These are phyloP conservation scores for Metalampra italica DNA, from an alignment of 2,888 invertebrate species.

Conservation along the genomic window DNA sequence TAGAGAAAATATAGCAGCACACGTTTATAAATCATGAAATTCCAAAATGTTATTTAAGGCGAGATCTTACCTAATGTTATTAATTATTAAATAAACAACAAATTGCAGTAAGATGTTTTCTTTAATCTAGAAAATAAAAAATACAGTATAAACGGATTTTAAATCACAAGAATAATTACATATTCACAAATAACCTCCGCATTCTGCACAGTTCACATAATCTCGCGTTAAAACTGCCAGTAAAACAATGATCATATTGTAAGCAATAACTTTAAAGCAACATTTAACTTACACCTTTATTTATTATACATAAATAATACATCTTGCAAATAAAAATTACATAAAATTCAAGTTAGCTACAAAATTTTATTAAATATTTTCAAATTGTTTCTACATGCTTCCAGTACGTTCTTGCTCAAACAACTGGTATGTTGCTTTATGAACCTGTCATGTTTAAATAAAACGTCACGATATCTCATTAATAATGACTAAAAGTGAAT, in stretches of 20 bases:
- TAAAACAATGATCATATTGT: constrained; percentile 67
- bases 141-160: constrained; percentile 77
- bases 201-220: constrained; percentile 59
- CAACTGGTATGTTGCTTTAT: constrained; percentile 30
- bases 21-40: no score
- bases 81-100: constrained; percentile 33
- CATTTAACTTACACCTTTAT: constrained; percentile 64
- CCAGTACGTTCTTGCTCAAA: constrained; percentile 44
- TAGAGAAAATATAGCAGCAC: no score
- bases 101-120: constrained; percentile 71
- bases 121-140: constrained; percentile 79
- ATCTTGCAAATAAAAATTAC: constrained; percentile 74
- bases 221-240: constrained; percentile 62
- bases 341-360: constrained; percentile 77
- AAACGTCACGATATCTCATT: constrained; percentile 22
- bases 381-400: constrained; percentile 68
- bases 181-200: constrained; percentile 76
- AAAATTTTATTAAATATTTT: constrained; percentile 64
- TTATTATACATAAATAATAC: constrained; percentile 77
- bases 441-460: constrained; percentile 42
- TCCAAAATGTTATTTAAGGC: background rate
- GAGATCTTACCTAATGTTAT: background rate
- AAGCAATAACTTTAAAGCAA: constrained; percentile 75
- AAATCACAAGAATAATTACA: constrained; percentile 79
- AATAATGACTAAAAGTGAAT: constrained; percentile 35